Conservation (phyloP, 2,888 invertebrate species). For the Dromius quadrimaculatus region DNA sequence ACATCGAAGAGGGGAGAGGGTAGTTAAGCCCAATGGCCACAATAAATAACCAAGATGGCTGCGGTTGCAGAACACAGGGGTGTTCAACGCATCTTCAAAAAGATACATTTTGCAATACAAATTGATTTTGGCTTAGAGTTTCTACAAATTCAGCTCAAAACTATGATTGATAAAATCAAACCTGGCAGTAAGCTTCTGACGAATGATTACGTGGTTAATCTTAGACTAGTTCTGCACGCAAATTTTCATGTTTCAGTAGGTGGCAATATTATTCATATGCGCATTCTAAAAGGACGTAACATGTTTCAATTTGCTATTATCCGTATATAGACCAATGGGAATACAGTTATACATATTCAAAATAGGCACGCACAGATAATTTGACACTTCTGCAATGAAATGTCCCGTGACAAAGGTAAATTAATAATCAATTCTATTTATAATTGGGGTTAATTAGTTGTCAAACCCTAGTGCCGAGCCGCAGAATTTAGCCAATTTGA, state of each 20-base stretch:
- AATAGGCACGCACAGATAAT: slow-evolving; percentile 41
- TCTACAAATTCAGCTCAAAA: too few relatives aligned
- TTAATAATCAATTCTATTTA: slow-evolving; percentile 51
- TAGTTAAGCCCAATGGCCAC: slow-evolving; percentile 42
- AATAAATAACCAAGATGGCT: too few relatives aligned
- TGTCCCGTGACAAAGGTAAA: slow-evolving; percentile 51
- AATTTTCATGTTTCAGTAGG: too few relatives aligned
- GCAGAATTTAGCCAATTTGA: slow-evolving; percentile 50
- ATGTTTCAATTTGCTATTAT: slow-evolving; percentile 4
- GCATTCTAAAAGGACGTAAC: too few relatives aligned
- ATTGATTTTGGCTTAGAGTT: too few relatives aligned
- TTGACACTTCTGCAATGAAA: slow-evolving; percentile 50
- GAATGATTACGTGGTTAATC: too few relatives aligned
- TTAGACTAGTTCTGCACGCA: too few relatives aligned
- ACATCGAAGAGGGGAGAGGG: slow-evolving; percentile 40
- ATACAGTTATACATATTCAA: neutral
- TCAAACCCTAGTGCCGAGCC: slow-evolving; percentile 40
- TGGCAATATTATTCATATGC: slow-evolving; percentile 14
- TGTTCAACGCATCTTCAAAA: too few relatives aligned
- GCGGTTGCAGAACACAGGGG: too few relatives aligned
- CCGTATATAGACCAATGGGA: slow-evolving; percentile 10
- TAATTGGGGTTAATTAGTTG: slow-evolving; percentile 52
- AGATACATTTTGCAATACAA: too few relatives aligned
- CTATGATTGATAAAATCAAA: too few relatives aligned
- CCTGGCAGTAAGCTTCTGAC: too few relatives aligned